Conservation (phyloP, 2,797 vertebrate genomes). For the Phoebastria nigripes region DNA sequence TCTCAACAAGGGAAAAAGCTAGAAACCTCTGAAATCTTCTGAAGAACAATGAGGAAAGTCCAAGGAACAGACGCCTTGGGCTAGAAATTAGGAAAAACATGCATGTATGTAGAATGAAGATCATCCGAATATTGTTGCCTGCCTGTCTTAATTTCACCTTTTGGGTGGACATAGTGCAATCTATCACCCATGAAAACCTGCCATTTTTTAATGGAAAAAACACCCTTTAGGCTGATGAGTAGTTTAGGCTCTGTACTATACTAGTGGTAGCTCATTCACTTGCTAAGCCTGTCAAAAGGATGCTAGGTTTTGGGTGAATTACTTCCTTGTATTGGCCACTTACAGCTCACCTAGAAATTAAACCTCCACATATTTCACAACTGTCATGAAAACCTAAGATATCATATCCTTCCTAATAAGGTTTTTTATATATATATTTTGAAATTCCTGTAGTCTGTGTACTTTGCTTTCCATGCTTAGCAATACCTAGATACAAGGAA, state of each 20-base stretch:
- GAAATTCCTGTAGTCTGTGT: background rate
- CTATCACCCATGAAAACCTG: background rate
- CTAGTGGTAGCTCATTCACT: background rate
- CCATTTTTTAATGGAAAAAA: background rate
- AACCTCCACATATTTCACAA: background rate
- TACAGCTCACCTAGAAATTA: background rate
- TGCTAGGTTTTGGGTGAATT: background rate
- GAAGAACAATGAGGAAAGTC: background rate
- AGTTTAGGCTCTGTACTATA: background rate
- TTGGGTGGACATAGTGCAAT: background rate
- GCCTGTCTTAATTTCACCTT: background rate
- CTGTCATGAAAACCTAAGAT: background rate
- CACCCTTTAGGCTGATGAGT: background rate
- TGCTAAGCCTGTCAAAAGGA: background rate
- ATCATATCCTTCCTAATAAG: background rate
- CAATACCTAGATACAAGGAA: background rate
- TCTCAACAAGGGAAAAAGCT: background rate
- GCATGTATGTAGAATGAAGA: background rate
- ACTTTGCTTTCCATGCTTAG: background rate
- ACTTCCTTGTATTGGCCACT: background rate
- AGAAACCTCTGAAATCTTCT: background rate
- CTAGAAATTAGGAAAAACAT: background rate
- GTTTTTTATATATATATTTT: background rate
- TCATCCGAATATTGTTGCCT: no score
- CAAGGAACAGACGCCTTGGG: background rate